A percentile compares a stretch with the other conserved stretches of the same genome.
These are phyloP conservation scores for Lepidothrix coronata DNA, from an alignment of 2,113 vertebrate species.

Conservation along the genomic window DNA sequence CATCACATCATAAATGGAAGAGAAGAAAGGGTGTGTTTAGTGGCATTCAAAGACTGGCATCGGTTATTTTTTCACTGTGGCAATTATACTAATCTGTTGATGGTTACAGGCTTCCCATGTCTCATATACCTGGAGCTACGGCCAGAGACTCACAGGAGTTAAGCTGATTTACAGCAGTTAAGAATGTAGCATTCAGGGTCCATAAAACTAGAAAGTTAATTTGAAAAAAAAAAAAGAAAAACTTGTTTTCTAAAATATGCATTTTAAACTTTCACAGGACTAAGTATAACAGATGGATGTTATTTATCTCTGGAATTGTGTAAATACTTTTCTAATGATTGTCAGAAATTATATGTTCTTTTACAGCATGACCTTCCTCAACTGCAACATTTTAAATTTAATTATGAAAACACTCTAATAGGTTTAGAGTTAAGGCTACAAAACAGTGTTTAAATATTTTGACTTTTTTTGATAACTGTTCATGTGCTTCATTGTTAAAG, in stretches of 20 bases:
- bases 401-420: background rate
- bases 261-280: background rate
- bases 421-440: background rate
- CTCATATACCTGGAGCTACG: background rate
- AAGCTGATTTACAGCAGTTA: background rate
- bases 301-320: constrained; percentile 9
- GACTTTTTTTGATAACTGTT: background rate
- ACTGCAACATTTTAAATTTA: background rate
- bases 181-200: background rate
- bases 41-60: background rate
- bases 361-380: constrained; percentile 4
- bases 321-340: constrained; percentile 24
- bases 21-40: background rate
- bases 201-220: background rate
- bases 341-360: constrained; percentile 19
- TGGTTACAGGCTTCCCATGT: background rate
- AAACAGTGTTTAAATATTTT: constrained; percentile 17
- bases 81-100: background rate
- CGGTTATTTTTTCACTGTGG: background rate
- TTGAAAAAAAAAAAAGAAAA: background rate
- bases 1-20: background rate
- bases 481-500: background rate
- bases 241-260: background rate
- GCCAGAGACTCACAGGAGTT: background rate
- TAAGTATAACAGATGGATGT: background rate